Evolutionary conservation across 2,888 invertebrate species (phyloP).

Genomic region (Polydrusus pterygomalis): DNA sequence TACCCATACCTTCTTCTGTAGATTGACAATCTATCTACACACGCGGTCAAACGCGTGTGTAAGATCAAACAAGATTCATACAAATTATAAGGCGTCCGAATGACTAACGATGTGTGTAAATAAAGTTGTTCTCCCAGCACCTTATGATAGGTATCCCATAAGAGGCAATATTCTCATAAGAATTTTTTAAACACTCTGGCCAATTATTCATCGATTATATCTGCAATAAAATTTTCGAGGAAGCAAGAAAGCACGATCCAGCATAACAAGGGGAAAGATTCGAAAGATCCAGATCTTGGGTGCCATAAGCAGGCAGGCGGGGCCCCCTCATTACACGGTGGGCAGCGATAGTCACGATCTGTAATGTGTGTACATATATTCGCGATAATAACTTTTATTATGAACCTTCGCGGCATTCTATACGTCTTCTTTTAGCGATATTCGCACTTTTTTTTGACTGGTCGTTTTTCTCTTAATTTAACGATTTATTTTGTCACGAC

Average conservation of each 20-base stretch:
- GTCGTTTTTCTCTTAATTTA: slow-evolving; percentile 10
- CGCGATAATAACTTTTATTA: slow-evolving; percentile 71
- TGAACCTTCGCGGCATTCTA: slow-evolving; percentile 68
- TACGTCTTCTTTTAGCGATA: slow-evolving; percentile 68
- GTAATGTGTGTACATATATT: slow-evolving; percentile 71
- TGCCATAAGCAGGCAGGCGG: slow-evolving; percentile 57
- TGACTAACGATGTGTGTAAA: slow-evolving; percentile 46
- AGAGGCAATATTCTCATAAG: slow-evolving; percentile 54
- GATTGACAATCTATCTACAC: neutral
- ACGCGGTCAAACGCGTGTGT: slow-evolving; percentile 15
- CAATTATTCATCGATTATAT: slow-evolving; percentile 55
- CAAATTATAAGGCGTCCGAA: slow-evolving; percentile 23
- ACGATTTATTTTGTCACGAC: slow-evolving; percentile 20
- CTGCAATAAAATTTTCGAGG: slow-evolving; percentile 55
- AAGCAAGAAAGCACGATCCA: slow-evolving; percentile 53
- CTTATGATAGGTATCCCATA: slow-evolving; percentile 49
- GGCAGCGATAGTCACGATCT: slow-evolving; percentile 72
- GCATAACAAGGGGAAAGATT: slow-evolving; percentile 49
- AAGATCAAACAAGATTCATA: slow-evolving; percentile 23
- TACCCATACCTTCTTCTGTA: too few relatives aligned
- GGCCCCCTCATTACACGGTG: slow-evolving; percentile 72
- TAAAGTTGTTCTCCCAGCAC: slow-evolving; percentile 50
- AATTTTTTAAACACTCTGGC: slow-evolving; percentile 52
- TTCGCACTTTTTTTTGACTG: slow-evolving; percentile 62
- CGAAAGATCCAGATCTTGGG: slow-evolving; percentile 55